phyloP scores from a whole-genome alignment of 2,888 invertebrate genomes.

The Acrocera orbiculus region DNA sequence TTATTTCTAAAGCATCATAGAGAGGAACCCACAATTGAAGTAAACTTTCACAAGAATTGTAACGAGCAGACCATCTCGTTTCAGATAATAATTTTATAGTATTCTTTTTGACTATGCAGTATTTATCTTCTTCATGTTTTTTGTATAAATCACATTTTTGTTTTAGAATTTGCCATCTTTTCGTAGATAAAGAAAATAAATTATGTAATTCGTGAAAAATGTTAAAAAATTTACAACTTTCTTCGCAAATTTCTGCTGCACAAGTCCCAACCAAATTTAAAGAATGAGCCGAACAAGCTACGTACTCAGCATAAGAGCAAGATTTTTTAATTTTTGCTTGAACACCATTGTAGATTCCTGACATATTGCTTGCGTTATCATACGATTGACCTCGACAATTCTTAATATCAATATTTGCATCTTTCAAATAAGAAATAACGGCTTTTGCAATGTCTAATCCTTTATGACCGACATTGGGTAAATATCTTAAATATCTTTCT shows the following conservation, averaged over 20 bases:
- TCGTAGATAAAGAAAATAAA: no score
- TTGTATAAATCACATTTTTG: no score
- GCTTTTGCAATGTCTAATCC: conserved; percentile 12
- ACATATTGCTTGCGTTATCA: conserved; percentile 18
- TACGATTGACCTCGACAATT: conserved; percentile 7
- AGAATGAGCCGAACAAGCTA: conserved; percentile 19
- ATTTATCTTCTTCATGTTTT: no score
- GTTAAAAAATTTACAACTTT: no score
- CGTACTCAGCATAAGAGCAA: conserved; percentile 18
- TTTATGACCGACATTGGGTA: conserved; percentile 3
- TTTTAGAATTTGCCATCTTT: no score
- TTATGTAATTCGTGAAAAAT: no score
- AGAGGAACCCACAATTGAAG: no score
- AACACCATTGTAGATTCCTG: conserved; percentile 18
- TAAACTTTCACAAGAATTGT: no score
- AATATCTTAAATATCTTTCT: conserved; percentile 6
- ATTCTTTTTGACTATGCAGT: no score
- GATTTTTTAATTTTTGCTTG: conserved; percentile 18
- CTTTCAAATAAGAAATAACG: conserved; percentile 11
- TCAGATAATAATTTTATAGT: no score
- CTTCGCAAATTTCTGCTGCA: conserved; percentile 7
- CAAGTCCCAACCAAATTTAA: conserved; percentile 17
- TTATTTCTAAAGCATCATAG: no score
- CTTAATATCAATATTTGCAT: conserved; percentile 1
- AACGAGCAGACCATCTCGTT: no score